Evolutionary conservation across 2,888 invertebrate species (phyloP), one percentile per base, ranked within the genome.

Genomic region (Pardosa pseudoannulata): DNA sequence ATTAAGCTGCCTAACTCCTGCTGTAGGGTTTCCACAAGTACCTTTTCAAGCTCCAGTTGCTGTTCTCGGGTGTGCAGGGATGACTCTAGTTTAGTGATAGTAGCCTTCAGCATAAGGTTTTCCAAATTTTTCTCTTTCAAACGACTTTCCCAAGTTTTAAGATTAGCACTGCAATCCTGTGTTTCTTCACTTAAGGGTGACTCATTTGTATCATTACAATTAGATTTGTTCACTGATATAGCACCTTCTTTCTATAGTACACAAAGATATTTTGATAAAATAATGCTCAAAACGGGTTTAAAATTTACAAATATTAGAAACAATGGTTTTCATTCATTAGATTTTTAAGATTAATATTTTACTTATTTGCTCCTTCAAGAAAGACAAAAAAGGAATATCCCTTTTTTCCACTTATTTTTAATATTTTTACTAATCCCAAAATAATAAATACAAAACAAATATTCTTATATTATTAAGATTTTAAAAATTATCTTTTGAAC

Each of bases 1-100:
- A 71, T 72, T 70, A 87, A 46, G 62, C 87, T 87, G 46, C 80
- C 87, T 13, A 87, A 41, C 29, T 87, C 87, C 36, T 87, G 64
- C 13, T 75, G 70, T 9, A 87, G 67, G 2, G 64, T 76, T 19
- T 87, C 80, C 80, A 87, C 79, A 65, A 74, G 79, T 67, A 87
- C 76, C 67, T 86, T 64, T 64, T 86, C 79, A 28, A 41, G 39
- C 23, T 86, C 73, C 79, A 86, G 11, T 11, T 86, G 64, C 32
- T 70, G 74, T 46, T 70, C 28, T 23, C 36, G 13, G n/a, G 71
- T 56, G n/a, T 62, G 72, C 6, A 85, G 62, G 16, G 78, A 73
- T 1, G 72, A 41, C 29, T 85, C 68, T 6, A 85, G 73, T 56
- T 67, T 78, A n/a, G 68, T 46, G 27, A 73, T 50, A 39, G 56